Conservation (phyloP, 2,888 invertebrate genomes). For the Thecocarcelia acutangulata region DNA sequence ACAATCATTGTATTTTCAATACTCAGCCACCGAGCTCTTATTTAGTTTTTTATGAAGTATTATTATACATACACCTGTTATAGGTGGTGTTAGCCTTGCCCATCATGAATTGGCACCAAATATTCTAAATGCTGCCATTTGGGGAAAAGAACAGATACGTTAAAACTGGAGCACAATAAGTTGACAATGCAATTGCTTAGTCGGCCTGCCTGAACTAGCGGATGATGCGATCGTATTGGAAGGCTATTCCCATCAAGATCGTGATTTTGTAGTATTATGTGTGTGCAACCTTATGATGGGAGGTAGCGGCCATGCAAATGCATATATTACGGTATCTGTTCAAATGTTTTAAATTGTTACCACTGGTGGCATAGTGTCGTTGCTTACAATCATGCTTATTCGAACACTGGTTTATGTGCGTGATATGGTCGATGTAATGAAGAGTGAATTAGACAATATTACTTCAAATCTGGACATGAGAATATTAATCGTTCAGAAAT, state of each 20-base stretch:
- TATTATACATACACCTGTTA: not conserved
- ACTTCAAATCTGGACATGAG: slow-evolving; percentile 86
- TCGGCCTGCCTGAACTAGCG: slow-evolving; percentile 97
- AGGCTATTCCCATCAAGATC: slow-evolving; percentile 95
- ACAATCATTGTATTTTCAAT: too few species aligned
- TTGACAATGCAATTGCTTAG: slow-evolving; percentile 92
- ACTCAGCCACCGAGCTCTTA: too few species aligned
- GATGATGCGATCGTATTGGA: slow-evolving; percentile 92
- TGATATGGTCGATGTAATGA: slow-evolving; percentile 92
- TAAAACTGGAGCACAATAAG: slow-evolving; percentile 79
- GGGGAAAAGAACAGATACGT: slow-evolving; percentile 85
- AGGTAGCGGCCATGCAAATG: slow-evolving; percentile 99
- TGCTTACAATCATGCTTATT: slow-evolving; percentile 98
- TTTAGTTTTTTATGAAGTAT: too few species aligned
- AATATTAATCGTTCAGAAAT: slow-evolving; percentile 96
- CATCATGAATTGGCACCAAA: slow-evolving; percentile 92
- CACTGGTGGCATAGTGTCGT: slow-evolving; percentile 99
- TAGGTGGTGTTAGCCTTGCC: too few species aligned
- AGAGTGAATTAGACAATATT: slow-evolving; percentile 92
- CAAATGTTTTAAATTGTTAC: slow-evolving; percentile 97
- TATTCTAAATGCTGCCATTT: slow-evolving; percentile 89
- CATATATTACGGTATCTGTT: slow-evolving; percentile 99
- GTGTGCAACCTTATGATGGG: slow-evolving; percentile 99
- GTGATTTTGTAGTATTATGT: slow-evolving; percentile 97
- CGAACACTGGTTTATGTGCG: slow-evolving; percentile 94